phyloP scores from a whole-genome alignment of 2,888 invertebrate species.

The Beris chalybata region DNA sequence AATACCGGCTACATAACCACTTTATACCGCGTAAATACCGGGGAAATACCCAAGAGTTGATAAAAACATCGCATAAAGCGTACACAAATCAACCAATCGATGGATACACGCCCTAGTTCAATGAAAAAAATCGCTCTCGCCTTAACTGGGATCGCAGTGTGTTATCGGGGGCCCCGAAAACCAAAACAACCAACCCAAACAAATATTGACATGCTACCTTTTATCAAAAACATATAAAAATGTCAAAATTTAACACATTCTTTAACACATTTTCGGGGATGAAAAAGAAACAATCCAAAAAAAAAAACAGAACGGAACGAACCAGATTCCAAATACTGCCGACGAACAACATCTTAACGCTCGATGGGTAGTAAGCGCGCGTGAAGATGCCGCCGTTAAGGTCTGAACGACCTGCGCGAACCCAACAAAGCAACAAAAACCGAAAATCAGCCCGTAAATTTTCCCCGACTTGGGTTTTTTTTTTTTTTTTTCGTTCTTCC shows the following conservation, averaged over 20 bases:
- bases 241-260: slow-evolving; percentile 35
- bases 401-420: too few species aligned
- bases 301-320: too few species aligned
- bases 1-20: neutral
- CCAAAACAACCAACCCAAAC: slow-evolving; percentile 13
- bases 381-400: too few species aligned
- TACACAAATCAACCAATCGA: neutral
- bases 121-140: neutral
- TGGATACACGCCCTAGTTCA: neutral
- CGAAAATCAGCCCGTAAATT: too few species aligned
- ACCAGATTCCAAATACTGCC: too few species aligned
- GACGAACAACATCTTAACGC: too few species aligned
- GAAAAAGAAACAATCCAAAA: too few species aligned
- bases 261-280: slow-evolving; percentile 22
- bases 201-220: slow-evolving; percentile 30
- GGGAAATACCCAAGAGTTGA: neutral
- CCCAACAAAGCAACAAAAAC: too few species aligned
- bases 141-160: neutral
- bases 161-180: neutral
- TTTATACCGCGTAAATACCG: neutral
- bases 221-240: slow-evolving; percentile 32
- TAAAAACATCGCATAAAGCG: neutral
- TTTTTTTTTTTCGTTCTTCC: too few species aligned
- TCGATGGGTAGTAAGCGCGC: too few species aligned
- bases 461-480: too few species aligned